phyloP scores from a whole-genome alignment of 2,797 vertebrate genomes.

The Phaenicophaeus curvirostris region DNA sequence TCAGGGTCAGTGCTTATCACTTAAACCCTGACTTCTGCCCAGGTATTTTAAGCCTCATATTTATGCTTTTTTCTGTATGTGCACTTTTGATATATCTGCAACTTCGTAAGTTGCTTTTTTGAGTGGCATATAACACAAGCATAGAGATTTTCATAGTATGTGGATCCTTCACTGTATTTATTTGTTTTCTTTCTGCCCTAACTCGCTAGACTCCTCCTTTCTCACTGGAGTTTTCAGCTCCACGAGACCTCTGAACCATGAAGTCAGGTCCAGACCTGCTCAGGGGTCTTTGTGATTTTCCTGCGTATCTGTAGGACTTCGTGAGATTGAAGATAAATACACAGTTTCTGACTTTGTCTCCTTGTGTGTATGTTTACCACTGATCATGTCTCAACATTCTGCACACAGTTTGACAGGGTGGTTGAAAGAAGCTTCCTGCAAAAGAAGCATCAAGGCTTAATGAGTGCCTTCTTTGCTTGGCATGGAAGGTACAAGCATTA shows the following conservation, averaged over 20 bases:
- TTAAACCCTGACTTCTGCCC: not conserved
- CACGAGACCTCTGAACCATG: not conserved
- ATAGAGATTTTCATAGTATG: not conserved
- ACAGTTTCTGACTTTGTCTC: not conserved
- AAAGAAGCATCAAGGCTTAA: accelerated
- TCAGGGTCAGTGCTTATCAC: not conserved
- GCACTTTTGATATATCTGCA: not conserved
- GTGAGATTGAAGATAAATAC: not conserved
- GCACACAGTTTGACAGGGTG: too few relatives aligned
- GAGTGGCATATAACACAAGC: accelerated
- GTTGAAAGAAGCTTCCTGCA: not conserved
- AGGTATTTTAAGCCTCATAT: not conserved
- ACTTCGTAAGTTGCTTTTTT: not conserved
- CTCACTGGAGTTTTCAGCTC: not conserved
- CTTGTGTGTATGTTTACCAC: not conserved
- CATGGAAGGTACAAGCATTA: not conserved
- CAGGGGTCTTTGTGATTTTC: not conserved
- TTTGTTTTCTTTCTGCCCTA: not conserved
- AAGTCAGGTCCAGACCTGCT: not conserved
- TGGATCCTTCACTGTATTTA: not conserved
- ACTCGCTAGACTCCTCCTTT: not conserved
- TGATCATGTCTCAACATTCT: not conserved
- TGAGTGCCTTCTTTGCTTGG: accelerated
- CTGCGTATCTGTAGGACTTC: accelerated
- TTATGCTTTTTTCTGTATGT: not conserved